Evolutionary conservation across 2,888 invertebrate genomes (phyloP), one percentile per base, ranked within the genome.

Genomic region (Amphipoea oculea): DNA sequence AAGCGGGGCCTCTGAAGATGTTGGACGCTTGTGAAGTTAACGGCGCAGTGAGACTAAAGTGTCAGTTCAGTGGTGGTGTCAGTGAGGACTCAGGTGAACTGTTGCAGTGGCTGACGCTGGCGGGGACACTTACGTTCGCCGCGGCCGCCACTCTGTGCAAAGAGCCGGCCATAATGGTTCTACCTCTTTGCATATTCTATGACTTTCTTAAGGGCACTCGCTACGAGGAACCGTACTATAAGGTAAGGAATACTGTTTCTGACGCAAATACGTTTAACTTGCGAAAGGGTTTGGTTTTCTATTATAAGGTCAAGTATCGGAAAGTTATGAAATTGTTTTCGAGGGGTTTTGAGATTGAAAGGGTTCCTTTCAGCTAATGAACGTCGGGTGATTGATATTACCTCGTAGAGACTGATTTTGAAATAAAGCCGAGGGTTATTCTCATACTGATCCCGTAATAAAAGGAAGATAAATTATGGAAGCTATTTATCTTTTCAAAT

Each of bases 91-190:
- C 94, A 80, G 92, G 96, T 93, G 97, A 96, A 93, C 93, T 95
- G 88, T 90, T 95, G 92, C 96, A 95, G 93, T 96, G 96, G 97
- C 90, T 97, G 88, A 98, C 97, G 89, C 96, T 98, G 90, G 96
- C 97, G 76, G 95, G 97, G 85, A 97, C 98, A 84, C 94, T 98
- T 89, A 88, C 98, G 93, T 95, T 98, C 86, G 98, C 99, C 62
- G 97, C 98, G 68, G 98, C 98, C 69, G 99, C 99, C 86, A 98
- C 99, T 96, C 97, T 99, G 89, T 99, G 99, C 97, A 99, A 99
- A 97, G 99, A 99, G 96, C 99, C 99, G 74, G 99, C 99, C 76
- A 98, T 99, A 92, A 99, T 99, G 88, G 99, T 99, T 83, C 97
- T 99, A 91, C 98, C 98, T 79, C 98, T 99, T 85, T 99, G 99